Percentiles rank a stretch among this genome's conserved stretches.
These are phyloP conservation scores for Xiphydria camelus DNA, from an alignment of 2,888 invertebrate genomes.

Conservation along the genomic window DNA sequence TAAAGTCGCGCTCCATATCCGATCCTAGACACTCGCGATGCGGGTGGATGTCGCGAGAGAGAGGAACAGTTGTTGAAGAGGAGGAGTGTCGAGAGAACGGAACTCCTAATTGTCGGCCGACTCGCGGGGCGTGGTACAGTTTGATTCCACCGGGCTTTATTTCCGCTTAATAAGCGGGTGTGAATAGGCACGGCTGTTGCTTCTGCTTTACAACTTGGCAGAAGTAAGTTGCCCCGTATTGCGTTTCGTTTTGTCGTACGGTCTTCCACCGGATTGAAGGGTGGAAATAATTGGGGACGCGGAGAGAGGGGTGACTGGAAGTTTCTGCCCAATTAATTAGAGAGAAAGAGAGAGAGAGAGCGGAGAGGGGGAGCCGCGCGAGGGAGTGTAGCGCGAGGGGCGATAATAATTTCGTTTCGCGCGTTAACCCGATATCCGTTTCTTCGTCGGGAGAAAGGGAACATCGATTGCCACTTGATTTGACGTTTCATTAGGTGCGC, in stretches of 20 bases:
- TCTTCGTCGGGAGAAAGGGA: too few relatives aligned
- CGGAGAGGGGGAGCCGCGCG: constrained; percentile 12
- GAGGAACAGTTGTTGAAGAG: not conserved
- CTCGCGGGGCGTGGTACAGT: constrained; percentile 20
- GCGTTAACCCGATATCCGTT: too few relatives aligned
- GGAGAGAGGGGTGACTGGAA: constrained; percentile 25
- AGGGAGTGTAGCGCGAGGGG: constrained; percentile 17
- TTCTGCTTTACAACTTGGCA: constrained; percentile 40
- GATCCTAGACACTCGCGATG: too few relatives aligned
- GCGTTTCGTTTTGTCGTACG: constrained; percentile 27
- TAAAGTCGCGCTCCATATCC: constrained; percentile 21
- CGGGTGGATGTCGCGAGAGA: too few relatives aligned
- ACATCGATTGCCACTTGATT: not conserved
- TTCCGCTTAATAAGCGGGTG: constrained; percentile 45
- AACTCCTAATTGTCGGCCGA: too few relatives aligned
- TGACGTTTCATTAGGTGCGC: too few relatives aligned
- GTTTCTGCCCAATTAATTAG: constrained; percentile 44
- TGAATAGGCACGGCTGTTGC: constrained; percentile 43
- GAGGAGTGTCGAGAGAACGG: constrained; percentile 16
- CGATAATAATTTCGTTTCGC: too few relatives aligned
- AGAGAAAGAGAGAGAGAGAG: constrained; percentile 25
- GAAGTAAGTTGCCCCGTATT: constrained; percentile 31
- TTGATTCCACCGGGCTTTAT: constrained; percentile 42
- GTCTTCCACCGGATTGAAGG: constrained; percentile 30
- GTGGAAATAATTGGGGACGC: constrained; percentile 39